Percentiles rank a stretch among this genome's conserved stretches.
Evolutionary conservation across 2,888 invertebrate genomes (phyloP).

Genomic region (Digitonthophagus gazella): DNA sequence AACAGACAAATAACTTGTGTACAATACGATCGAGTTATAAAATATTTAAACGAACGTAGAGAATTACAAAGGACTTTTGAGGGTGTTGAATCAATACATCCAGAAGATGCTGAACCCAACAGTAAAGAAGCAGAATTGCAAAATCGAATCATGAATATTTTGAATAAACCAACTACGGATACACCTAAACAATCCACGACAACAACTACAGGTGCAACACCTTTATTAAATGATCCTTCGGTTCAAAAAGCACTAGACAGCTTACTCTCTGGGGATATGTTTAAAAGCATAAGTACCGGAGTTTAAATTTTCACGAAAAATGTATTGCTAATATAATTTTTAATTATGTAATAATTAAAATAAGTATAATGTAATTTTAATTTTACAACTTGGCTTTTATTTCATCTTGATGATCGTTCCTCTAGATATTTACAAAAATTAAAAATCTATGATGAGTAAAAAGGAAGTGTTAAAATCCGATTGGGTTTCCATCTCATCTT

Average conservation of each 20-base stretch:
- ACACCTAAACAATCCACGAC: constrained; percentile 41
- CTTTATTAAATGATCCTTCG: constrained; percentile 71
- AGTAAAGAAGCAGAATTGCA: constrained; percentile 71
- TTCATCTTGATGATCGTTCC: not conserved
- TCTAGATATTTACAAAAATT: constrained; percentile 24
- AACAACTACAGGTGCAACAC: constrained; percentile 41
- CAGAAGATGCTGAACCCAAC: constrained; percentile 49
- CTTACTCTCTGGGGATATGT: constrained; percentile 58
- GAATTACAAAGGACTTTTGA: constrained; percentile 75
- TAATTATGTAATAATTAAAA: too few species aligned
- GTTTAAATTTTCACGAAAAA: too few species aligned
- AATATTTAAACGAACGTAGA: constrained; percentile 70
- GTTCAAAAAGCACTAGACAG: constrained; percentile 79
- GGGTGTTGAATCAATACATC: constrained; percentile 63
- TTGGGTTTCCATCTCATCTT: constrained; percentile 5
- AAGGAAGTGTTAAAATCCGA: constrained; percentile 17
- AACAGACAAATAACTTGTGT: constrained; percentile 73
- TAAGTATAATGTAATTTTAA: too few species aligned
- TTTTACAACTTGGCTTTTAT: not conserved
- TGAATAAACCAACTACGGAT: constrained; percentile 56
- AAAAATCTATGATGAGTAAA: constrained; percentile 13
- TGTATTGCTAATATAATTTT: too few species aligned
- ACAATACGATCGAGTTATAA: constrained; percentile 76
- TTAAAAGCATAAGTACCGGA: constrained; percentile 53
- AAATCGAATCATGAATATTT: constrained; percentile 73